phyloP scores from a whole-genome alignment of 2,888 invertebrate genomes.

The Metopia argyrocephala region DNA sequence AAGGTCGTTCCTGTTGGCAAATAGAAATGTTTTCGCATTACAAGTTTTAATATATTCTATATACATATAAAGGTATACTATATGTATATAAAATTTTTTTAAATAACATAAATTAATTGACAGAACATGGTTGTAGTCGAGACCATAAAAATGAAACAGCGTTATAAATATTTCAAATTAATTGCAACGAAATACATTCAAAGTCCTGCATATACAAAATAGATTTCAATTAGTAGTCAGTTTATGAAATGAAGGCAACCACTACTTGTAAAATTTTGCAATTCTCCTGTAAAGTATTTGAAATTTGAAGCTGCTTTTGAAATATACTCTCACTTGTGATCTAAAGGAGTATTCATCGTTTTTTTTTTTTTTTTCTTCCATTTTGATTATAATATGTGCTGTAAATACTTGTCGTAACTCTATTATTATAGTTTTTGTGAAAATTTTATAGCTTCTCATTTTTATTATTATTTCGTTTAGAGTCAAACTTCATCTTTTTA shows the following conservation, averaged over 20 bases:
- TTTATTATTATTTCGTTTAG: slow-evolving; percentile 60
- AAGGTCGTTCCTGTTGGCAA: too few species aligned
- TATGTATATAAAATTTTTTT: background rate
- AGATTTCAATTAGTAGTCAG: slow-evolving; percentile 40
- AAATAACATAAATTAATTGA: slow-evolving; percentile 6
- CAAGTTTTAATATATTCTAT: too few species aligned
- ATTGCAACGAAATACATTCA: background rate
- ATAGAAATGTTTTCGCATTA: too few species aligned
- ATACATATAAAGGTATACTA: too few species aligned
- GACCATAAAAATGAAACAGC: too few species aligned
- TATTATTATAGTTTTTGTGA: slow-evolving; percentile 68
- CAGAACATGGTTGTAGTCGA: background rate
- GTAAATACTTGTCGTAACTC: slow-evolving; percentile 66
- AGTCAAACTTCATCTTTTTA: slow-evolving; percentile 51
- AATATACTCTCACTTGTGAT: slow-evolving; percentile 52
- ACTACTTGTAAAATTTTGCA: slow-evolving; percentile 49
- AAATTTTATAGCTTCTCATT: slow-evolving; percentile 73
- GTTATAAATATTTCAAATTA: background rate
- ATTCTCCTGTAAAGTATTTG: slow-evolving; percentile 7
- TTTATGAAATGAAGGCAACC: slow-evolving; percentile 29
- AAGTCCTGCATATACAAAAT: slow-evolving; percentile 15
- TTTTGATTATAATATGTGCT: slow-evolving; percentile 21
- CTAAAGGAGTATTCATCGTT: slow-evolving; percentile 21
- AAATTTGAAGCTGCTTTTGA: background rate
- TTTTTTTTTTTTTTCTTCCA: background rate